Conservation (phyloP, 2,113 vertebrate species). For the Apodemus sylvaticus region DNA sequence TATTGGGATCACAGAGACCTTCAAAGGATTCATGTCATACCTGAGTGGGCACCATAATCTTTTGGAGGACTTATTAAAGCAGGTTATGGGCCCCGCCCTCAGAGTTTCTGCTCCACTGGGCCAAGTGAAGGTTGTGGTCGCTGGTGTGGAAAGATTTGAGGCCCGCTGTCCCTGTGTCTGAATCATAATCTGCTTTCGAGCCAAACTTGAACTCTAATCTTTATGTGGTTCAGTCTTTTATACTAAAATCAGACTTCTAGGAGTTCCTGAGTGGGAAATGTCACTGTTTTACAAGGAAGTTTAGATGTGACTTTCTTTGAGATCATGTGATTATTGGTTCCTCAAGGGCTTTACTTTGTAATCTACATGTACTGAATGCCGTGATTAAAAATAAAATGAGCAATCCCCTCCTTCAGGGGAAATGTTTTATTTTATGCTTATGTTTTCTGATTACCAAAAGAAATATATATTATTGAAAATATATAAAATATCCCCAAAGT, state of each 20-base stretch:
- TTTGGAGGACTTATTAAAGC: neutral
- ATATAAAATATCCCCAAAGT: constrained; percentile 38
- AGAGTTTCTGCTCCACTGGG: neutral
- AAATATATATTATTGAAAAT: constrained; percentile 31
- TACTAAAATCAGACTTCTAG: neutral
- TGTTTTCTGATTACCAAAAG: constrained; percentile 3
- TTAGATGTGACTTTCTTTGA: constrained; percentile 38
- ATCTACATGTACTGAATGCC: constrained; percentile 1
- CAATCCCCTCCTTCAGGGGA: neutral
- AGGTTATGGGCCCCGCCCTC: neutral
- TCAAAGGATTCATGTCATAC: neutral
- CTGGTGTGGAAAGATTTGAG: neutral
- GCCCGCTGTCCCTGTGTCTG: neutral
- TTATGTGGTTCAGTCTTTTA: neutral
- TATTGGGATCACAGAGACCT: neutral
- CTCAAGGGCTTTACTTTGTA: neutral
- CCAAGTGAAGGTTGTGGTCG: neutral
- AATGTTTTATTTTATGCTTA: constrained; percentile 44
- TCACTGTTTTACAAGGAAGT: neutral
- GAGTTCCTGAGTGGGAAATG: neutral
- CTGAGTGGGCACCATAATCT: neutral
- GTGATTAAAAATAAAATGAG: constrained; percentile 27
- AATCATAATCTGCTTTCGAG: neutral
- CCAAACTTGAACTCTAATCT: neutral
- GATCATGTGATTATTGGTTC: neutral